Evolutionary conservation across 2,797 vertebrate genomes (phyloP), one percentile per base, ranked within the genome.

Genomic region (Tamandua tetradactyla): DNA sequence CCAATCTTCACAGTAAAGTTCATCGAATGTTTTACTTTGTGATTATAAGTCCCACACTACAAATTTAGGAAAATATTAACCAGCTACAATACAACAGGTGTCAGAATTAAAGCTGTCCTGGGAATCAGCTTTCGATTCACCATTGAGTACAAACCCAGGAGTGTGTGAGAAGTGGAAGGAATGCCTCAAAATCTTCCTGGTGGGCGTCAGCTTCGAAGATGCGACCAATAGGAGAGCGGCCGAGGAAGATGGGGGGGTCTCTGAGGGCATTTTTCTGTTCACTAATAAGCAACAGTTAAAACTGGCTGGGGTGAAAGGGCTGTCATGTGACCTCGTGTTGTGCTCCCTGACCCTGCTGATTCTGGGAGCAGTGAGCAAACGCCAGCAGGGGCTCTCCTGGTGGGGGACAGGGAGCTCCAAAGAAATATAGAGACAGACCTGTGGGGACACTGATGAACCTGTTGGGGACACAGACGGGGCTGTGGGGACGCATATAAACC

Each of bases 91-190:
- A 37, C 25, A 66, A 3, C 7, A 4, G 49, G 61, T 20, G n/a
- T 49, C 40, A 30, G 1, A 42, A 61, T 15, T 8, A 81, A 61
- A 20, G 0, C n/a, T 17, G 0, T 17, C 8, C 4, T 4, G 30
- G 40, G n/a, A 59, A 27, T n/a, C 20, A 6, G 7, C 14, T 7
- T 10, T 8, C 25, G 12, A 0, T 11, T 17, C 25, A 57, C 44
- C 40, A 57, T 66, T 27, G 27, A n/a, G 47, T 13, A 11, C 47
- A 76, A 68, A 23, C 47, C 14, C 44, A 49, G 90, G 3, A 5
- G 23, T 18, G 20, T 13, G 25, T 18, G 13, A 47, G 49, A 78
- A 9, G 25, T 32, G 2, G 32, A 30, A 32, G 14, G 13, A 22
- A 25, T 13, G 49, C 17, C 42, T 68, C 15, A 25, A n/a, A 40